A percentile compares a stretch with the other conserved stretches of the same genome.
phyloP scores from a whole-genome alignment of 2,797 vertebrate genomes.

The Sebastes variabilis region DNA sequence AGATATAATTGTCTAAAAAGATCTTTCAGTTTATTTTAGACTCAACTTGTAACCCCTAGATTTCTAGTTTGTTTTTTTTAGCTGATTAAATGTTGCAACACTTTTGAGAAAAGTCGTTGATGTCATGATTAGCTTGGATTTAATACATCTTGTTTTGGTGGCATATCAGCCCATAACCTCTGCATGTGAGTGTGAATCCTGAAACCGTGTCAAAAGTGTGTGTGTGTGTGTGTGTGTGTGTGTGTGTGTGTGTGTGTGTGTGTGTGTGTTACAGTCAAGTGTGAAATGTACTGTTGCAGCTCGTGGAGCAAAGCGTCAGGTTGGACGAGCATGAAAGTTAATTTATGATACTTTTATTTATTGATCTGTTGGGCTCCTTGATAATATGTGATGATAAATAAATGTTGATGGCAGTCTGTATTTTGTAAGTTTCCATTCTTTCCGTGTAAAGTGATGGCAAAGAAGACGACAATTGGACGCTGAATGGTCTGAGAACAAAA shows the following conservation, averaged over 20 bases:
- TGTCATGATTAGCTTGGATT: neutral
- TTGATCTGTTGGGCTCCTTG: neutral
- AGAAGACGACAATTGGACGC: constrained; percentile 27
- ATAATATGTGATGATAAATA: constrained; percentile 28
- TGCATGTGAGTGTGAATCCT: constrained; percentile 55
- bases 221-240: constrained; percentile 15
- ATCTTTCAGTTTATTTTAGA: neutral
- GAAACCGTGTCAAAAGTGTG: constrained; percentile 38
- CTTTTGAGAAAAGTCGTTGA: constrained; percentile 1
- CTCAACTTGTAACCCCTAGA: neutral
- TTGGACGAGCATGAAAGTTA: neutral
- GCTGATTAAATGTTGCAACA: neutral
- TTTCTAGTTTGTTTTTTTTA: neutral
- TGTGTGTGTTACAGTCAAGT: constrained; percentile 26
- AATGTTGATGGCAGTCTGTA: neutral
- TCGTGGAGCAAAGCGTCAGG: constrained; percentile 1
- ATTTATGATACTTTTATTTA: constrained; percentile 8
- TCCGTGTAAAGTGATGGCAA: neutral
- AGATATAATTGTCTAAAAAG: neutral
- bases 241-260: constrained; percentile 6
- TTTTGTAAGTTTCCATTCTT: neutral
- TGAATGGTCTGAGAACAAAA: constrained; percentile 53
- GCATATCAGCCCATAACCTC: constrained; percentile 6
- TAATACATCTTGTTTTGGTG: constrained; percentile 6
- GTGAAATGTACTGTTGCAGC: constrained; percentile 46